A percentile compares a stretch with the other conserved stretches of the same genome.
These are phyloP conservation scores for Myripristis murdjan DNA, from an alignment of 2,797 vertebrate species.

Conservation along the genomic window DNA sequence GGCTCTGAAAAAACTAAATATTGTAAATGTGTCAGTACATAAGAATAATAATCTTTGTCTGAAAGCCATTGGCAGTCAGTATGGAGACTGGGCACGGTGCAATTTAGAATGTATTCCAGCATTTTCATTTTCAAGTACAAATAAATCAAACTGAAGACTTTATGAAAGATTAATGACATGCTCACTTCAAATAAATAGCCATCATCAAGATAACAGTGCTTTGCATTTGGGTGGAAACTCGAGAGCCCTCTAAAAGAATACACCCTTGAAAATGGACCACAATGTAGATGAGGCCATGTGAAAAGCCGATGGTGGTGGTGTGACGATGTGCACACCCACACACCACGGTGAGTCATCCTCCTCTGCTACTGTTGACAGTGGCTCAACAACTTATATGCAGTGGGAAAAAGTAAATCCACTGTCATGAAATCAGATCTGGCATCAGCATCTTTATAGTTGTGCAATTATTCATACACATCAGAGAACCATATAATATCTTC, in stretches of 20 bases:
- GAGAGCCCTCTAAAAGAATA: slow-evolving; percentile 33
- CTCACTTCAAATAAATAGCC: slow-evolving; percentile 45
- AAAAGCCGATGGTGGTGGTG: slow-evolving; percentile 41
- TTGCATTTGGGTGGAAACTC: slow-evolving; percentile 43
- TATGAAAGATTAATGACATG: slow-evolving; percentile 43
- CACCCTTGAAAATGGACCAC: slow-evolving; percentile 47
- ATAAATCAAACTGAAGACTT: slow-evolving; percentile 40
- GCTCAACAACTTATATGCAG: slow-evolving; percentile 27
- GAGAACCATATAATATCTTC: too few species aligned
- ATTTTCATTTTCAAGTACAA: slow-evolving; percentile 35
- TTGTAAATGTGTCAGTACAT: slow-evolving; percentile 11
- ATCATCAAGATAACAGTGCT: slow-evolving; percentile 31
- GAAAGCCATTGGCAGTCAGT: slow-evolving; percentile 19
- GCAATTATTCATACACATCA: too few species aligned
- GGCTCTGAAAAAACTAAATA: slow-evolving; percentile 1
- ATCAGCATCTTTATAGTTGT: slow-evolving; percentile 5
- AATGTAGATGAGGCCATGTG: slow-evolving; percentile 40
- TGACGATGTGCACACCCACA: slow-evolving; percentile 42
- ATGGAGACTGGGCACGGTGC: slow-evolving; percentile 34
- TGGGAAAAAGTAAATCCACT: slow-evolving; percentile 24
- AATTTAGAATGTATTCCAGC: slow-evolving; percentile 31
- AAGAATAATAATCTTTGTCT: slow-evolving; percentile 6
- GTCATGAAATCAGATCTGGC: slow-evolving; percentile 19
- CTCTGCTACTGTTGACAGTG: slow-evolving; percentile 41
- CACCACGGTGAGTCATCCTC: slow-evolving; percentile 40